Percentiles rank a stretch among this genome's conserved stretches.
Evolutionary conservation across 1,140 invertebrate species (phyloP).

Genomic region (Littorina saxatilis): DNA sequence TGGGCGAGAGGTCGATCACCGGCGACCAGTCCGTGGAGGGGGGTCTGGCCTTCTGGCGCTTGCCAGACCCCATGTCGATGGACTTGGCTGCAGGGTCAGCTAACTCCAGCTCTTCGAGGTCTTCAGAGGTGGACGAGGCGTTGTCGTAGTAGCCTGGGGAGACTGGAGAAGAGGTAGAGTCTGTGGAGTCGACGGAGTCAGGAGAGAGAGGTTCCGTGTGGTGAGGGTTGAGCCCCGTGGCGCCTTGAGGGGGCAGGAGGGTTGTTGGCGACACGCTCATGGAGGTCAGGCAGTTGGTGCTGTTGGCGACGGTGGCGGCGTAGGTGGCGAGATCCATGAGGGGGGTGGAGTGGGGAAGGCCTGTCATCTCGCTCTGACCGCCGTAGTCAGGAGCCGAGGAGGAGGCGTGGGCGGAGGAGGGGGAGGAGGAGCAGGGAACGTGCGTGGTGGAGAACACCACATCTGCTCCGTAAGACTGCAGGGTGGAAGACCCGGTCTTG

Average conservation of each 20-base stretch:
- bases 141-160: conserved; percentile 69
- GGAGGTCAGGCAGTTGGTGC: conserved; percentile 73
- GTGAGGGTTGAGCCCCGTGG: conserved; percentile 7
- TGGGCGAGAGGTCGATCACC: conserved; percentile 77
- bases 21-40: conserved; percentile 77
- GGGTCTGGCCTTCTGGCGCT: conserved; percentile 72
- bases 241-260: conserved; percentile 42
- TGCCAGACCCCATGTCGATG: conserved; percentile 72
- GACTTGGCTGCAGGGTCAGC: conserved; percentile 71
- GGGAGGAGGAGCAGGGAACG: background rate
- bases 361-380: conserved; percentile 24
- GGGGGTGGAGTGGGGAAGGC: conserved; percentile 54
- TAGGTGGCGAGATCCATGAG: conserved; percentile 72
- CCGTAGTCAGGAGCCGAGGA: conserved; percentile 33
- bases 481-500: conserved; percentile 37
- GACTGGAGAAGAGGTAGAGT: conserved; percentile 63
- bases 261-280: conserved; percentile 73
- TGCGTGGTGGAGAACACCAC: background rate
- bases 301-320: conserved; percentile 73
- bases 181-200: conserved; percentile 59
- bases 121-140: conserved; percentile 45
- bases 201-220: conserved; percentile 61
- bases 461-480: conserved; percentile 36
- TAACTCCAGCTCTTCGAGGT: conserved; percentile 65
- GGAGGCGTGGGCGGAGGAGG: background rate